Evolutionary conservation across 1,140 invertebrate genomes (phyloP).

Genomic region (Dinothrombium tinctorium): DNA sequence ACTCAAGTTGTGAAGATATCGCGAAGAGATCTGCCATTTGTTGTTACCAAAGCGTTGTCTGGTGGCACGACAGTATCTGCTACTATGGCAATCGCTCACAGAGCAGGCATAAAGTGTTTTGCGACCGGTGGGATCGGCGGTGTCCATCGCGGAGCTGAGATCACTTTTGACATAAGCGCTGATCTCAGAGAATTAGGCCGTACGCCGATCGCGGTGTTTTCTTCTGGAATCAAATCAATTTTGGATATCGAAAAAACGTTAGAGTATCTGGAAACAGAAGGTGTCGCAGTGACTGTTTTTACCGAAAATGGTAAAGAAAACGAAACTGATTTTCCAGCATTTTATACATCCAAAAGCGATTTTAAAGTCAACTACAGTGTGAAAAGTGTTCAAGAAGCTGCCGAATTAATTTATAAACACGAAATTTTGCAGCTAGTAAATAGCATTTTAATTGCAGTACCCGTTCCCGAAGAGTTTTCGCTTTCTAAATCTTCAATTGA

Average conservation of each 20-base stretch:
- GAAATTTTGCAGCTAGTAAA: too few relatives aligned
- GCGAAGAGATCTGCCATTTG: conserved; percentile 54
- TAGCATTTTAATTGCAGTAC: too few relatives aligned
- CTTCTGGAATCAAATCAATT: conserved; percentile 89
- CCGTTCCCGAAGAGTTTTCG: too few relatives aligned
- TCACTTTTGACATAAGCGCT: conserved; percentile 73
- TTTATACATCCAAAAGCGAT: neutral
- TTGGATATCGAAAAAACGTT: conserved; percentile 79
- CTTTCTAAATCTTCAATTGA: too few relatives aligned
- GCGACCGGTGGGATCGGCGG: conserved; percentile 79
- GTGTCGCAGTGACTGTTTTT: conserved; percentile 45
- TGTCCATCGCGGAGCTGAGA: conserved; percentile 66
- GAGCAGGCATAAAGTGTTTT: conserved; percentile 66
- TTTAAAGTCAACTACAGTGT: too few relatives aligned
- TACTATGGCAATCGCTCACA: conserved; percentile 60
- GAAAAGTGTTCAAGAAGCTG: too few relatives aligned
- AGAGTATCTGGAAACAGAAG: conserved; percentile 85
- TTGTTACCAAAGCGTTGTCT: conserved; percentile 39
- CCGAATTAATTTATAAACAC: too few relatives aligned
- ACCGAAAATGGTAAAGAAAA: neutral
- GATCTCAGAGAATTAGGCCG: conserved; percentile 72
- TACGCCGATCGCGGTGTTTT: conserved; percentile 67
- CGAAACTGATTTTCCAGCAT: neutral
- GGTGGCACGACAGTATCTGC: conserved; percentile 91
- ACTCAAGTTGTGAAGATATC: conserved; percentile 43